Evolutionary conservation across 2,113 vertebrate species (phyloP).

Genomic region (Peucedramus taeniatus): DNA sequence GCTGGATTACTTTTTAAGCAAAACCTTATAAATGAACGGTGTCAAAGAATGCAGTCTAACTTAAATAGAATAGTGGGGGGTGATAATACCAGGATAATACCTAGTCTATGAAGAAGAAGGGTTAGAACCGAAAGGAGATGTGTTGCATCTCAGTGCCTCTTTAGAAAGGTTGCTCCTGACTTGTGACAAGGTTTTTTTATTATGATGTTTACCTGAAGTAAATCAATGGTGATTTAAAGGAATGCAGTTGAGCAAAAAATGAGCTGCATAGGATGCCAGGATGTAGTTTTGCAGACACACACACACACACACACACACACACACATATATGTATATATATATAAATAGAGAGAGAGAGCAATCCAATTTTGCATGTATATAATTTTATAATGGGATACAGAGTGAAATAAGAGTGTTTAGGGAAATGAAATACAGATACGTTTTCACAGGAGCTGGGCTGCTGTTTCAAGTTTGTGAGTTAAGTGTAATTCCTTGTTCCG

Average conservation of each 20-base stretch:
- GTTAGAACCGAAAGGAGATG: not conserved
- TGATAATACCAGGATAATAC: not conserved
- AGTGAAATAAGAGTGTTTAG: not conserved
- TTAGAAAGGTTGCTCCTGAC: not conserved
- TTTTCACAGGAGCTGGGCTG: not conserved
- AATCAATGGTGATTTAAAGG: constrained; percentile 1
- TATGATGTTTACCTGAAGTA: not conserved
- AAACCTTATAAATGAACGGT: not conserved
- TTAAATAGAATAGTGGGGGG: not conserved
- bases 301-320: no score
- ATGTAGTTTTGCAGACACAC: not conserved
- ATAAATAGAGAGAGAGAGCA: no score
- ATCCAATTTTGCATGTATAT: not conserved
- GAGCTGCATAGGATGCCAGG: not conserved
- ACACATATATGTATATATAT: no score
- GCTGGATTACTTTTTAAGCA: not conserved
- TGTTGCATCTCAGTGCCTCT: not conserved
- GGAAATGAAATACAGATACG: fast-evolving
- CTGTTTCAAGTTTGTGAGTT: not conserved
- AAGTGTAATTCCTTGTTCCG: not conserved
- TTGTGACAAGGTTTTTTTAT: not conserved
- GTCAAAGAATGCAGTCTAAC: not conserved
- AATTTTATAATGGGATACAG: not conserved
- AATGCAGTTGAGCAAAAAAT: not conserved
- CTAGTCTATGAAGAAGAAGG: not conserved